Evolutionary conservation across 2,888 invertebrate species (phyloP).

Genomic region (Anagyrus pseudococci): DNA sequence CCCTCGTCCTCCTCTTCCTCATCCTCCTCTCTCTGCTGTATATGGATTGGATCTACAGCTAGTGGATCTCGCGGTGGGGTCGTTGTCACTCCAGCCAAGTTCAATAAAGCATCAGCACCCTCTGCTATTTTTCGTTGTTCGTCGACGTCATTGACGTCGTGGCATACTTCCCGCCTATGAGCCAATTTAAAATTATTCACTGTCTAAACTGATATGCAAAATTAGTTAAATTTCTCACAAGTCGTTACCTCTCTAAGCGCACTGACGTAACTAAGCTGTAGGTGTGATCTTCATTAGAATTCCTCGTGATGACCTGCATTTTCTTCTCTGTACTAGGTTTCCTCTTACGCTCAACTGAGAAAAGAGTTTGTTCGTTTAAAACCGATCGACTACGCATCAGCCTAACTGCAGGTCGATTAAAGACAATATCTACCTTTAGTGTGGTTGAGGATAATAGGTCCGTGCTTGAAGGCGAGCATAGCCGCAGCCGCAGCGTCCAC

Average conservation of each 20-base stretch:
- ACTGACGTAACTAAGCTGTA: conserved; percentile 70
- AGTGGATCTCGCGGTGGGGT: conserved; percentile 44
- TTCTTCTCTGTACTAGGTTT: conserved; percentile 55
- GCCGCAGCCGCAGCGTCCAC: conserved; percentile 83
- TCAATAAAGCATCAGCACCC: conserved; percentile 80
- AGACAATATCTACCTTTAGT: conserved; percentile 51
- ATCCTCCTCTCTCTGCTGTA: conserved; percentile 24
- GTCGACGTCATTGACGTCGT: conserved; percentile 64
- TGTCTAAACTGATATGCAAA: conserved; percentile 8
- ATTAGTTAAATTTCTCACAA: background rate
- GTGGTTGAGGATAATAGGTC: conserved; percentile 70
- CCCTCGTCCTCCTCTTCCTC: conserved; percentile 26
- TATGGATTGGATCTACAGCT: conserved; percentile 22
- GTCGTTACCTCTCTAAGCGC: conserved; percentile 53
- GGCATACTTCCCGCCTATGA: conserved; percentile 13
- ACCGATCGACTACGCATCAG: no score
- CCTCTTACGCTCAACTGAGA: conserved; percentile 54
- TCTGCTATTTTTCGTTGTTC: conserved; percentile 77
- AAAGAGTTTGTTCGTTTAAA: background rate
- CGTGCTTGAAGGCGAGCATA: conserved; percentile 87
- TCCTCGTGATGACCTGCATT: conserved; percentile 78
- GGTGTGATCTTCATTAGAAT: conserved; percentile 92
- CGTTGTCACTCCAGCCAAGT: conserved; percentile 72
- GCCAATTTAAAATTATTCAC: background rate
- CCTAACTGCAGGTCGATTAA: background rate